Conservation (phyloP, 2,113 vertebrate species). For the Macaca fascicularis region T2T-MFA8v1.1 NC_088378.1:93495001-93495500, state of each 20-base stretch:
- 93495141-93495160: neutral
- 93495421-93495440: neutral
- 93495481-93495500: neutral
- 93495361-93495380: neutral
- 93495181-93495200: neutral
- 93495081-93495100: neutral
- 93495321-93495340: neutral
- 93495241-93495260: neutral
- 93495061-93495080: neutral
- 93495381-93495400: neutral
- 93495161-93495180: neutral
- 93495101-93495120: neutral
- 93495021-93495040: neutral
- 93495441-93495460: neutral
- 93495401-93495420: neutral
- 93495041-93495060: neutral
- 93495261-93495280: neutral
- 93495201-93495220: neutral
- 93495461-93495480: neutral
- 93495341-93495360: neutral
- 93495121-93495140: neutral
- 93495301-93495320: slow-evolving; percentile 7
- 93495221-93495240: neutral
- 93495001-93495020: neutral
- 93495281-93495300: neutral